Conservation (phyloP, 2,113 vertebrate genomes). For the Leucopternis melanops region DNA sequence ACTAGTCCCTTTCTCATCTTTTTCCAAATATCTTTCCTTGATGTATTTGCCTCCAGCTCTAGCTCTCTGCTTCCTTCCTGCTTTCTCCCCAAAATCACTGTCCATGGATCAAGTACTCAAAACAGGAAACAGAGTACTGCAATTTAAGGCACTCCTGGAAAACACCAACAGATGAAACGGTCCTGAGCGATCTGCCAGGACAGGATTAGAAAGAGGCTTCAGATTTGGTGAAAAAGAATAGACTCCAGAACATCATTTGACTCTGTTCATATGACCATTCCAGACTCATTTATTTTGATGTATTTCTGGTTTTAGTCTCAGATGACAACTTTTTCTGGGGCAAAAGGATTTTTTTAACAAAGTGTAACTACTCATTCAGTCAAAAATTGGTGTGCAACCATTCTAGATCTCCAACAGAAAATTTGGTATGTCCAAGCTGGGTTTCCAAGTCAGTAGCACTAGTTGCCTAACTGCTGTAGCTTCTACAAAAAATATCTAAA, state of each 20-base stretch:
- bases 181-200: background rate
- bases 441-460: background rate
- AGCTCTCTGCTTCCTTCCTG: background rate
- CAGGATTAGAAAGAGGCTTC: background rate
- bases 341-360: background rate
- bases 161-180: background rate
- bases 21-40: background rate
- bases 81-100: background rate
- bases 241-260: background rate
- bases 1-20: background rate
- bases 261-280: background rate
- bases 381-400: background rate
- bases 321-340: background rate
- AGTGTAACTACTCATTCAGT: background rate
- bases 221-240: background rate
- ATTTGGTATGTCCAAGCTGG: rapidly evolving
- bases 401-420: background rate
- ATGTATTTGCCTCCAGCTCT: background rate
- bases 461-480: background rate
- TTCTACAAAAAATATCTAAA: background rate
- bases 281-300: background rate
- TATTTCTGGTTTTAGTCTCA: background rate
- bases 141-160: background rate
- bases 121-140: background rate
- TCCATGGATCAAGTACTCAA: background rate